These are phyloP conservation scores for Drusus annulatus DNA, from an alignment of 1,140 invertebrate genomes.

Conservation along the genomic window DNA sequence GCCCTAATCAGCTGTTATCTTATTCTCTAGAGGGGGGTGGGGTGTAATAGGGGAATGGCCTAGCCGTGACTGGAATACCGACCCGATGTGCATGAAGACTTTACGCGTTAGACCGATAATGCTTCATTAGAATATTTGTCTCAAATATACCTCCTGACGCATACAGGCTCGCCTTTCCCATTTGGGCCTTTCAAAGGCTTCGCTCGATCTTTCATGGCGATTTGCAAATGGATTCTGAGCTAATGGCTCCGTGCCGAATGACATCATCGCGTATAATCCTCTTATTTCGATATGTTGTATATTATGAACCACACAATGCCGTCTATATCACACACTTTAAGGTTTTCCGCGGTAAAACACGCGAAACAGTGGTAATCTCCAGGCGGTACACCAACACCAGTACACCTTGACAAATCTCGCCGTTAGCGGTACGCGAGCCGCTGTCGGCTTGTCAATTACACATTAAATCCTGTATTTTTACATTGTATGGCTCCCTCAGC, in stretches of 20 bases:
- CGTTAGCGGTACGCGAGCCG: neutral
- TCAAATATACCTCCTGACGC: neutral
- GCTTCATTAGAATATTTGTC: neutral
- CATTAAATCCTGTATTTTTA: slow-evolving; percentile 27
- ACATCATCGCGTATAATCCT: slow-evolving; percentile 43
- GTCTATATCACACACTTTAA: neutral
- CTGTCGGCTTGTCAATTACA: slow-evolving; percentile 28
- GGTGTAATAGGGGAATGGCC: slow-evolving; percentile 64
- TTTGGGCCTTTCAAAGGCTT: slow-evolving; percentile 29
- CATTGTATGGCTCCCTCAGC: slow-evolving; percentile 2
- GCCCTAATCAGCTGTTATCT: slow-evolving; percentile 70
- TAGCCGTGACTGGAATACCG: slow-evolving; percentile 62
- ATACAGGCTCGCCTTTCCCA: neutral
- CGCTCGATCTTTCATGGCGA: slow-evolving; percentile 9
- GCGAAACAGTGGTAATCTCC: neutral
- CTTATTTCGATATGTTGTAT: slow-evolving; percentile 3
- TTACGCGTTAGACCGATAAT: slow-evolving; percentile 49
- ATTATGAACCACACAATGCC: slow-evolving; percentile 4
- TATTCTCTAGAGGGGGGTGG: slow-evolving; percentile 61
- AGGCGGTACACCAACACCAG: too few species aligned
- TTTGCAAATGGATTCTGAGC: slow-evolving; percentile 47
- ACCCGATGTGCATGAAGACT: slow-evolving; percentile 58
- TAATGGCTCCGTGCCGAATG: slow-evolving; percentile 38
- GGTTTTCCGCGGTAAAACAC: slow-evolving; percentile 18
- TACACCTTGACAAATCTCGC: neutral